Evolutionary conservation across 92 coral and sea anemone genomes (phyloP).

Genomic region (Umimayanthus chanpuru): DNA sequence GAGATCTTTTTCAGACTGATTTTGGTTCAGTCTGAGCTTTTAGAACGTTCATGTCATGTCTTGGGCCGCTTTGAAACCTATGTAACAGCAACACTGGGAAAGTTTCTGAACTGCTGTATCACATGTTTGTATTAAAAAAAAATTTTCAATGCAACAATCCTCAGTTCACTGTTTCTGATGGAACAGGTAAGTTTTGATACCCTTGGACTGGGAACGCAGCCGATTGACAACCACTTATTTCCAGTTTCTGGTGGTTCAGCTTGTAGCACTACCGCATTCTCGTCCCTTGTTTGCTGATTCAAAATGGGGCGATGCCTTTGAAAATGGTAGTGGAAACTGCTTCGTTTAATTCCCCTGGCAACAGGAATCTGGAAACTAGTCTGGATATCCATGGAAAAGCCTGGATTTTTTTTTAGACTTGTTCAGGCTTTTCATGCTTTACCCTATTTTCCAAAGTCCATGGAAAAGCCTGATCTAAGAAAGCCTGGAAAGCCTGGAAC

Average conservation of each 20-base stretch:
- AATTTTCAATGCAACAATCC: conserved; percentile 13
- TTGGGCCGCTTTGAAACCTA: conserved; percentile 20
- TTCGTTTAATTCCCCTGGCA: no score
- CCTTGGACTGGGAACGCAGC: conserved; percentile 57
- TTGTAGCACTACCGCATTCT: conserved; percentile 27
- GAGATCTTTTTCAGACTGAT: no score
- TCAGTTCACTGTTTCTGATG: conserved; percentile 32
- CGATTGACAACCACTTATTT: conserved; percentile 37
- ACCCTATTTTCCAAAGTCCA: no score
- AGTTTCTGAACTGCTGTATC: background rate
- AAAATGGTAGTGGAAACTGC: no score
- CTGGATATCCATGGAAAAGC: no score
- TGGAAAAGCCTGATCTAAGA: no score
- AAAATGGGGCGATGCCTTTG: background rate
- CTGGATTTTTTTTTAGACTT: no score
- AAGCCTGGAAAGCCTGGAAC: no score
- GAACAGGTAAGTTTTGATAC: conserved; percentile 54
- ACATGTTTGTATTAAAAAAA: conserved; percentile 25
- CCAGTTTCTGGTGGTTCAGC: conserved; percentile 1
- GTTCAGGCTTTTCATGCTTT: no score
- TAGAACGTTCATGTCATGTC: no score
- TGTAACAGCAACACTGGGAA: conserved; percentile 19
- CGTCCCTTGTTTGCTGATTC: conserved; percentile 36
- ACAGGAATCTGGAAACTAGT: no score
- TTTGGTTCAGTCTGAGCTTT: no score